phyloP scores from a whole-genome alignment of 1,140 invertebrate genomes.

The Drosophila erecta region DNA sequence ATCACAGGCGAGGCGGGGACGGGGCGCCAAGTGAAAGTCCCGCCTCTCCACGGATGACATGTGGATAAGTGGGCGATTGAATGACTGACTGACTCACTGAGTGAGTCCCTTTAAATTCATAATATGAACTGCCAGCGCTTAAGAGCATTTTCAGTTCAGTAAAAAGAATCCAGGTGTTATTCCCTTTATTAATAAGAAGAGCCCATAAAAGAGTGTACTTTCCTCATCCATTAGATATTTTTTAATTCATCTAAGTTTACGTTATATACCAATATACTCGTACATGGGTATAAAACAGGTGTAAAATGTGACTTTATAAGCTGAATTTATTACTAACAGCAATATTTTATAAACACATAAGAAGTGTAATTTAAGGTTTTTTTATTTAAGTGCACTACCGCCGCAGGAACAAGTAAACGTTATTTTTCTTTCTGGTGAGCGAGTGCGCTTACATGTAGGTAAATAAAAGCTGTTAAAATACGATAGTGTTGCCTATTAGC shows the following conservation, averaged over 20 bases:
- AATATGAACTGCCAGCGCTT: slow-evolving; percentile 23
- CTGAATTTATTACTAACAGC: too few species aligned
- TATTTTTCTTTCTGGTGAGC: slow-evolving; percentile 22
- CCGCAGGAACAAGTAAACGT: slow-evolving; percentile 22
- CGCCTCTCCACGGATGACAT: slow-evolving; percentile 34
- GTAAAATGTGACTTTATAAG: too few species aligned
- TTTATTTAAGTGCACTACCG: slow-evolving; percentile 16
- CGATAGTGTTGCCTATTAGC: slow-evolving; percentile 80
- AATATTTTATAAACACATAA: background rate
- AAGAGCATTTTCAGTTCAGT: slow-evolving; percentile 1
- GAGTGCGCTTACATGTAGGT: slow-evolving; percentile 53
- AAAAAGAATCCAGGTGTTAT: too few species aligned
- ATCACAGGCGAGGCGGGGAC: slow-evolving; percentile 8
- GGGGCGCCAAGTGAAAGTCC: slow-evolving; percentile 19
- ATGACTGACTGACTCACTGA: slow-evolving; percentile 34
- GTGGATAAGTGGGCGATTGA: slow-evolving; percentile 48
- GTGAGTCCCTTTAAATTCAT: slow-evolving; percentile 30
- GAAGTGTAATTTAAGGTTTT: background rate
- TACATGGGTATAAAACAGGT: too few species aligned
- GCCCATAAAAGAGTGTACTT: too few species aligned
- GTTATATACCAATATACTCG: too few species aligned
- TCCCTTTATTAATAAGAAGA: background rate
- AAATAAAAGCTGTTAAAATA: slow-evolving; percentile 82
- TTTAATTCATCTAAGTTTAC: too few species aligned
- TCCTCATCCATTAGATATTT: too few species aligned